Conservation (phyloP, 2,113 vertebrate genomes). For the Aptenodytes patagonicus region DNA sequence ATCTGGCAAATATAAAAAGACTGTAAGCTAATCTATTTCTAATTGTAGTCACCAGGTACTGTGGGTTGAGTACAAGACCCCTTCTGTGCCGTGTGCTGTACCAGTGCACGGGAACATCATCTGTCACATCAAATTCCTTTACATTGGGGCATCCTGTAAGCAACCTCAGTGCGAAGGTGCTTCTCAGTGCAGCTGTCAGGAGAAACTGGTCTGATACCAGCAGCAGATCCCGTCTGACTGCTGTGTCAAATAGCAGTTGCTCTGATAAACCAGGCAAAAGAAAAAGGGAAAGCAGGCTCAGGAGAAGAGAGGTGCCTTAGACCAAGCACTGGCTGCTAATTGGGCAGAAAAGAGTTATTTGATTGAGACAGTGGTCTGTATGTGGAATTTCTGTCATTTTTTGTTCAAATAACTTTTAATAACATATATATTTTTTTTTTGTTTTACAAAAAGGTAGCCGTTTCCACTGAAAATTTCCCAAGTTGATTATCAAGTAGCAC, state of each 20-base stretch:
- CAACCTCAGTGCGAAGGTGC: neutral
- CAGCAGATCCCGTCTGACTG: neutral
- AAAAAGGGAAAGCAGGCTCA: neutral
- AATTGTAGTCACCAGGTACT: neutral
- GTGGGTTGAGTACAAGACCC: neutral
- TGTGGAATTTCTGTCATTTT: slow-evolving; percentile 25
- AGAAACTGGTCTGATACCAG: neutral
- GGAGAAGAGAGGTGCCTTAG: neutral
- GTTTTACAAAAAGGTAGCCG: neutral
- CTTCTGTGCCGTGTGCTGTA: neutral
- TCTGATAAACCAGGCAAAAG: neutral
- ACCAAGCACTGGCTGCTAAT: neutral
- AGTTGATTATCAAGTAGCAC: neutral
- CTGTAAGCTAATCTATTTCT: neutral
- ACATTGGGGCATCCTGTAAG: neutral
- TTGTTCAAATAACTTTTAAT: slow-evolving; percentile 42
- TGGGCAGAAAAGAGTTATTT: neutral
- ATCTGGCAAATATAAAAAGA: neutral
- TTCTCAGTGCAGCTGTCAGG: neutral
- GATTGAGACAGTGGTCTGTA: neutral
- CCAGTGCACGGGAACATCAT: neutral
- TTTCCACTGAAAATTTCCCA: slow-evolving; percentile 22
- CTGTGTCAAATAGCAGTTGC: neutral
- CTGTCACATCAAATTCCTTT: neutral
- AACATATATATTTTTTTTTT: neutral